These are phyloP conservation scores for Proterorhinus semilunaris DNA, from an alignment of 2,113 vertebrate species.

Conservation along the genomic window DNA sequence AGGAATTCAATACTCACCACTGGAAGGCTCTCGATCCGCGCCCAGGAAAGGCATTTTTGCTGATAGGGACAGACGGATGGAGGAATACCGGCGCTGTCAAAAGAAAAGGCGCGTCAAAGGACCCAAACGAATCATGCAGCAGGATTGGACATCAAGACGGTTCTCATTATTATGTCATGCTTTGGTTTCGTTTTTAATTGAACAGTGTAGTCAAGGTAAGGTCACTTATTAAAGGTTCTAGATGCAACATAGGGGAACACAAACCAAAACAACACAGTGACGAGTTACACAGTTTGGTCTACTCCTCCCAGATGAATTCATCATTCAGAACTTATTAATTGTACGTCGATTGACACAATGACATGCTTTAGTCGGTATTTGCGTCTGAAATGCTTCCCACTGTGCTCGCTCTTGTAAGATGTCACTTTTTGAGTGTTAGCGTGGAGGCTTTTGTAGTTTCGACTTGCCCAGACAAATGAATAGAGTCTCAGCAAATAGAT, in stretches of 20 bases:
- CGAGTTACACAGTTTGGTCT: too few relatives aligned
- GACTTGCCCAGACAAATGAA: conserved; percentile 13
- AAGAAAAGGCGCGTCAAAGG: conserved; percentile 48
- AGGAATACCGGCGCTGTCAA: conserved; percentile 50
- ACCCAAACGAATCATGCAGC: conserved; percentile 47
- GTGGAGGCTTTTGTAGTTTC: neutral
- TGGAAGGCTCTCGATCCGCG: conserved; percentile 58
- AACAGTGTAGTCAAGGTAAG: too few relatives aligned
- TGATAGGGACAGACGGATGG: conserved; percentile 63
- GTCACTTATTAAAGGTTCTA: too few relatives aligned
- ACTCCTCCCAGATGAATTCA: too few relatives aligned
- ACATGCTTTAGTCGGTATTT: too few relatives aligned
- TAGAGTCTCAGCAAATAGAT: conserved; percentile 8
- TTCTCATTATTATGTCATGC: neutral
- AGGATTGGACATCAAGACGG: conserved; percentile 16
- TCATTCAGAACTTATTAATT: too few relatives aligned
- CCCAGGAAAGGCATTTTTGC: conserved; percentile 52
- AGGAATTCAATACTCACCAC: conserved; percentile 71
- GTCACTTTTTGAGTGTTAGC: conserved; percentile 1
- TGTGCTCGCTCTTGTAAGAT: neutral
- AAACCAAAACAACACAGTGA: too few relatives aligned
- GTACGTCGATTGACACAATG: too few relatives aligned
- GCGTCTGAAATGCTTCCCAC: neutral
- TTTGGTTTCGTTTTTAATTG: too few relatives aligned
- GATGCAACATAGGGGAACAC: too few relatives aligned